Evolutionary conservation across 2,113 vertebrate genomes (phyloP), one percentile per base, ranked within the genome.

Genomic region (Pomatorhinus ruficollis): DNA sequence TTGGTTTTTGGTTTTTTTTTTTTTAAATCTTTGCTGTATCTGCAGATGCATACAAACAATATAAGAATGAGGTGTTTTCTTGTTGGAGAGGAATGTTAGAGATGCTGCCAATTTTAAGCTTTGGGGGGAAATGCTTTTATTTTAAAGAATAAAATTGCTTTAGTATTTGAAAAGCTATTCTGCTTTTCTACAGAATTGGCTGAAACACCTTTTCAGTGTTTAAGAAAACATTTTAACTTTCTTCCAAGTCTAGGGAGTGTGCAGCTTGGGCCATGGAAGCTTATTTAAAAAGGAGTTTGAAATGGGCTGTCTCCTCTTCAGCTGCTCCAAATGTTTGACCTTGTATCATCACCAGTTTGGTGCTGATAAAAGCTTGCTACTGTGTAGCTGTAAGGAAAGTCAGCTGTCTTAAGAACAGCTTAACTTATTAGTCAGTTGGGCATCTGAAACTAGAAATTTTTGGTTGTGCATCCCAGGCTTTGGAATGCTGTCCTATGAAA

Each of bases 261-360:
- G 35, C 23, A n/a, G 31, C 59, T 93, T 96, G 90, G 64, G 42
- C 78, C 30, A 20, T 33, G 63, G 69, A 80, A 85, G n/a, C 50
- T 82, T 60, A 64, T 16, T 70, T 77, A 94, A 83, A 95, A 91
- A 94, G 70, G 56, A 90, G 65, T 97, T 96, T 96, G 85, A 94
- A 96, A 83, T 27, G 12, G 22, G 39, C 63, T 81, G 20, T 84
- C n/a, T 80, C 72, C 30, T 68, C 53, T 85, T 76, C 61, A 78
- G 1, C 42, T 49, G 76, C 71, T 85, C 59, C 70, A 78, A 80
- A 74, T 87, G 47, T 90, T 82, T 95, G 90, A 87, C 87, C 77
- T 95, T 92, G 50, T 80, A 56, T 80, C 80, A 60, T 33, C 72
- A 31, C 31, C 31, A 66, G 28, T 80, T 40, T 93, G 27, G 50